These are phyloP conservation scores for Neodiprion virginianus DNA, from an alignment of 1,140 invertebrate species.

Conservation along the genomic window DNA sequence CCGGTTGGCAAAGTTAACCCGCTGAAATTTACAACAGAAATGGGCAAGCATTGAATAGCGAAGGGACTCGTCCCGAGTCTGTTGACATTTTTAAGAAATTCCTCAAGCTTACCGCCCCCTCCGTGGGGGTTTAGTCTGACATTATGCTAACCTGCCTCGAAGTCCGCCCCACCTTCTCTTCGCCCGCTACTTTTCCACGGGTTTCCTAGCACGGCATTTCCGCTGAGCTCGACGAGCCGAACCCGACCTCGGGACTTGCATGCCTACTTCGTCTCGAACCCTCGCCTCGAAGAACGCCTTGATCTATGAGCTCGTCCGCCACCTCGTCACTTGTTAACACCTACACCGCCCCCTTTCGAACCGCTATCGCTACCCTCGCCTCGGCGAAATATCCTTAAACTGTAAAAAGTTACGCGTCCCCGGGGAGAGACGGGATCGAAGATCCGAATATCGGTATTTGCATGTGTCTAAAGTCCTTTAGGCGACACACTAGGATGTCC, in stretches of 20 bases:
- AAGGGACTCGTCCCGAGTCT: neutral
- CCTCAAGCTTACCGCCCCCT: neutral
- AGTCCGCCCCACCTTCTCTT: too few relatives aligned
- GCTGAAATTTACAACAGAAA: too few relatives aligned
- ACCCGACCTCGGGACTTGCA: too few relatives aligned
- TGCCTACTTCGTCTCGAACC: too few relatives aligned
- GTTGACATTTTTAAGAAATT: conserved; percentile 1
- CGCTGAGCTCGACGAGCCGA: too few relatives aligned
- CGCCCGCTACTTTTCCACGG: too few relatives aligned
- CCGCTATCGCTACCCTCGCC: too few relatives aligned
- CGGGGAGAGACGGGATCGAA: neutral
- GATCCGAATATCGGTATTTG: neutral
- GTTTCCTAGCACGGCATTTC: too few relatives aligned
- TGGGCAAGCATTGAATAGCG: too few relatives aligned
- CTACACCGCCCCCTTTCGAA: neutral
- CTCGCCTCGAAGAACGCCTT: conserved; percentile 6
- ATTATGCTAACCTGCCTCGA: neutral
- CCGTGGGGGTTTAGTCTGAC: neutral
- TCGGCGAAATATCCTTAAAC: neutral
- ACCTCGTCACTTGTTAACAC: conserved; percentile 7
- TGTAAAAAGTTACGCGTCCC: neutral
- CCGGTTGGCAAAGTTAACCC: too few relatives aligned
- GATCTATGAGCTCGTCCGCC: conserved; percentile 4
- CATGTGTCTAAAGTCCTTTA: too few relatives aligned
- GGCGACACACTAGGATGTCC: too few relatives aligned